These are phyloP conservation scores for Drosophila simulans DNA, from an alignment of 1,140 invertebrate genomes.

Conservation along the genomic window DNA sequence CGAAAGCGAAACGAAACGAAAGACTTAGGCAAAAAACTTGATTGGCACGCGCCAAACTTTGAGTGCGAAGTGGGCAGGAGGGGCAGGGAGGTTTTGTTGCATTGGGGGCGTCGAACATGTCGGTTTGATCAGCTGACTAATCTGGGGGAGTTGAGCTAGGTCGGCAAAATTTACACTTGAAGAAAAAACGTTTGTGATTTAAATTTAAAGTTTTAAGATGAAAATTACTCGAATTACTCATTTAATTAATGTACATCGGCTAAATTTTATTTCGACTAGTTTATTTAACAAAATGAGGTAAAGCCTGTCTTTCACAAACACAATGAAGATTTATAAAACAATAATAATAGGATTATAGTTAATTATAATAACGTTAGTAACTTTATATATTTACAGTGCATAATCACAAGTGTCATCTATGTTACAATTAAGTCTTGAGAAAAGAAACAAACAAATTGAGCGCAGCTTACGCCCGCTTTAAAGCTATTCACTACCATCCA, in stretches of 20 bases:
- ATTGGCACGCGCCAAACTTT: conserved; percentile 42
- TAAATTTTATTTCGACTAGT: no score
- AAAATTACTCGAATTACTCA: no score
- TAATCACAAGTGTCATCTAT: background rate
- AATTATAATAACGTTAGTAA: background rate
- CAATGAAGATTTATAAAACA: no score
- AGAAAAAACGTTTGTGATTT: background rate
- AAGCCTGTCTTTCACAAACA: no score
- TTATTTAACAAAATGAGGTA: no score
- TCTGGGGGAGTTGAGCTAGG: conserved; percentile 23
- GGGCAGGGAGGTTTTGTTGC: background rate
- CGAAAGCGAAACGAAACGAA: conserved; percentile 34
- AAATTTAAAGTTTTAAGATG: no score
- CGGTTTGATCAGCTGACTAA: conserved; percentile 32
- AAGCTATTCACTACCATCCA: conserved; percentile 12
- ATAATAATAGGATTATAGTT: no score
- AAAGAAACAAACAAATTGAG: background rate
- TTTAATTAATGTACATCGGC: no score
- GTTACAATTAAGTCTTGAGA: background rate
- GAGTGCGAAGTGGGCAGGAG: background rate
- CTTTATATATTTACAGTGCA: background rate
- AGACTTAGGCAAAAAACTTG: conserved; percentile 45
- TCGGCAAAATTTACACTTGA: conserved; percentile 3
- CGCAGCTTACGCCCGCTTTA: conserved; percentile 4
- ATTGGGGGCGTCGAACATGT: conserved; percentile 44